Evolutionary conservation across 2,888 invertebrate species (phyloP), one percentile per base, ranked within the genome.

Genomic region (Buathra laborator): DNA sequence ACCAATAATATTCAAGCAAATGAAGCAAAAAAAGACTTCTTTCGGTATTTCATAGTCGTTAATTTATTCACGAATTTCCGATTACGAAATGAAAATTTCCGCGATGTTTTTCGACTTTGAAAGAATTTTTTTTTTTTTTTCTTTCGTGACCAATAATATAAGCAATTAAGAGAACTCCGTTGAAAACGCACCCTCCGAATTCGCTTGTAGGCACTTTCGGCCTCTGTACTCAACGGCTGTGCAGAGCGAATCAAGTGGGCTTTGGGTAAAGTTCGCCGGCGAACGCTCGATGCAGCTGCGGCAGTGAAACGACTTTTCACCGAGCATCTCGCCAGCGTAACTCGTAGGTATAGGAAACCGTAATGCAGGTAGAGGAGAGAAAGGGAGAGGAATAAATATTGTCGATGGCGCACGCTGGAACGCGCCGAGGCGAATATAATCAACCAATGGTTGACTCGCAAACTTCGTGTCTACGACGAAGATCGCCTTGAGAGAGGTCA

Each of bases 401-500:
- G 44, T 37, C 53, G 56, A 44, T 37, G 56, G 43, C 43, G 56
- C 44, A 37, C 3, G 72, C 43, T 24, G 44, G 59, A 29, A 4
- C 12, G 62, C 74, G 24, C 6, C 44, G 46, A 59, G 24, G 56
- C 46, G 59, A 59, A 46, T 46, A 74, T 62, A 74, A 74, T 62
- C 29, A 46, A 24, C n/a, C 68, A 29, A 4, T 37, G 7, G 37
- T n/a, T 14, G 43, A 43, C 9, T 44, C 43, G 53, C 53, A 43
- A 37, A 71, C 37, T 37, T 51, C 19, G 64, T 46, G 14, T 70
- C 43, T 64, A 51, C 70, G 48, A 70, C 46, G 46, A 46, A 71
- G 56, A 29, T 76, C 64, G 70, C 81, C 81, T 75, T 62, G 75
- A 70, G 75, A 43, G 53, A 70, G 81, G 70, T 76, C 71, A 77